These are phyloP conservation scores for Stichopus horrens DNA, from an alignment of 53 echinoderm and acorn worm genomes.

Conservation along the genomic window DNA sequence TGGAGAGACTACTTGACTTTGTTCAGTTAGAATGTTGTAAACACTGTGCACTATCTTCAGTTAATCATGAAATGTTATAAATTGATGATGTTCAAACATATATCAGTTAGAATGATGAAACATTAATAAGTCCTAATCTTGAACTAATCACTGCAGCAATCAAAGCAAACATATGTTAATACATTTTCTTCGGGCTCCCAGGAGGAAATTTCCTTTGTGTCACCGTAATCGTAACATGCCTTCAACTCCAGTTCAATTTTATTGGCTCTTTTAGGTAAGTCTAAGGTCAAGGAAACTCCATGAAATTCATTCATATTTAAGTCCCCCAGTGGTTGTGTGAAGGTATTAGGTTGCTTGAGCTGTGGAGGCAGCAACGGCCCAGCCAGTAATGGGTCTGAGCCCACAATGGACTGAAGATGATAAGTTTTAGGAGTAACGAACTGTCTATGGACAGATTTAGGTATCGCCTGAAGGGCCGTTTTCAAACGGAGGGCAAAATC, in stretches of 20 bases:
- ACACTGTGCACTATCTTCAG: too few species aligned
- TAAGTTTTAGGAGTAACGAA: slow-evolving; percentile 22
- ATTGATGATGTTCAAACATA: neutral
- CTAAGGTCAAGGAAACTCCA: neutral
- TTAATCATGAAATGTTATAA: too few species aligned
- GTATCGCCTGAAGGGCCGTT: slow-evolving; percentile 39
- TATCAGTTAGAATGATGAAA: neutral
- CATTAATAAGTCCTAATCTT: neutral
- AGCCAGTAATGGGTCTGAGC: neutral
- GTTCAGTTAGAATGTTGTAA: too few species aligned
- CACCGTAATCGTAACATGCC: slow-evolving; percentile 15
- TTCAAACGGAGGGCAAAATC: slow-evolving; percentile 31
- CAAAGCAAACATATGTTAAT: slow-evolving; percentile 1
- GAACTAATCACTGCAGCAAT: slow-evolving; percentile 16
- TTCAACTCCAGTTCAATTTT: slow-evolving; percentile 28
- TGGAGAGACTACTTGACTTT: too few species aligned
- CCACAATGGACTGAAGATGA: neutral
- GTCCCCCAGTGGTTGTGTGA: neutral
- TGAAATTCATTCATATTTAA: neutral
- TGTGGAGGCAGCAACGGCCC: neutral
- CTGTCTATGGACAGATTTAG: neutral
- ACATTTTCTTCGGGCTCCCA: neutral
- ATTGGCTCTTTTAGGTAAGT: neutral
- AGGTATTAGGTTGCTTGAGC: neutral
- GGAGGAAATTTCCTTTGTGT: neutral